phyloP scores from a whole-genome alignment of 2,888 invertebrate species.

The Drosophila leonis region DNA sequence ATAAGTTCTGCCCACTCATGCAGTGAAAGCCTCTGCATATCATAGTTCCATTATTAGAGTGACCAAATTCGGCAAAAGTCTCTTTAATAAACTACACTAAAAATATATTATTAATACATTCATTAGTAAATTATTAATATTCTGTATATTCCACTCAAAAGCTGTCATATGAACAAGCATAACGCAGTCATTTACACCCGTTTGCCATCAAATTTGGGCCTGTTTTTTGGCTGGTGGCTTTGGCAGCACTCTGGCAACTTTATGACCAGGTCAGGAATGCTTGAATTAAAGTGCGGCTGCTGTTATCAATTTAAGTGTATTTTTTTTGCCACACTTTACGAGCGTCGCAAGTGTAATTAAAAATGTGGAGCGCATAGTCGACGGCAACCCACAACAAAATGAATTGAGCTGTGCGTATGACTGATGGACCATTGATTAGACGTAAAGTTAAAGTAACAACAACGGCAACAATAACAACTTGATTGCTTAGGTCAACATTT shows the following conservation, averaged over 20 bases:
- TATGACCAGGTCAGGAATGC: conserved; percentile 29
- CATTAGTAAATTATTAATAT: neutral
- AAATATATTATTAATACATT: neutral
- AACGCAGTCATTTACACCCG: neutral
- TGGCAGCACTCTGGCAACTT: conserved; percentile 8
- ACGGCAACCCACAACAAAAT: conserved; percentile 2
- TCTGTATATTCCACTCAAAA: neutral
- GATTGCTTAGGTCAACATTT: conserved; percentile 43
- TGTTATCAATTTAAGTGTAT: conserved; percentile 39
- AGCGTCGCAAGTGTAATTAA: conserved; percentile 45
- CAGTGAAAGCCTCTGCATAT: too few relatives aligned
- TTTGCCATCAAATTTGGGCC: neutral
- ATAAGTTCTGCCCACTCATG: too few relatives aligned
- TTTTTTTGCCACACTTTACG: conserved; percentile 28
- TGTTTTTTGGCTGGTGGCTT: neutral
- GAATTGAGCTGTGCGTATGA: conserved; percentile 25
- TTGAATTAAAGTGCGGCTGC: conserved; percentile 11
- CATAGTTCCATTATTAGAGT: neutral
- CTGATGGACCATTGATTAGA: conserved; percentile 36
- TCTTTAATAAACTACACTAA: neutral
- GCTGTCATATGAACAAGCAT: neutral
- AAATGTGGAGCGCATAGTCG: conserved; percentile 29
- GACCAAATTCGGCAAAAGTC: neutral
- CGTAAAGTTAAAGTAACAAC: conserved; percentile 3
- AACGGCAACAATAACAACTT: conserved; percentile 13